phyloP scores from a whole-genome alignment of 1,140 invertebrate species.

The Bombus vancouverensis region DNA sequence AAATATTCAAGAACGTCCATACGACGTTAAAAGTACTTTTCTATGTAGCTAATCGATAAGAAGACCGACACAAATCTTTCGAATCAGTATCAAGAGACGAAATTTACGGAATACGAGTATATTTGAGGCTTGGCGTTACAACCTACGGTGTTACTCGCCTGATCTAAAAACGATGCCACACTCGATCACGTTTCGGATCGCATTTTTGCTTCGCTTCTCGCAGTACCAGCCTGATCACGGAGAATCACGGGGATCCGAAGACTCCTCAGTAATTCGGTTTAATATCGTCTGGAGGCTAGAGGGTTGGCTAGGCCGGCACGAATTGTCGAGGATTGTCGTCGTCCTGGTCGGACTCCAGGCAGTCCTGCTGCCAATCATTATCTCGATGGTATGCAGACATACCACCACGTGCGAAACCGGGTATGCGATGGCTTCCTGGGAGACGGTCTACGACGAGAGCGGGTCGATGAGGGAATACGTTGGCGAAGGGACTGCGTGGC shows the following conservation, averaged over 20 bases:
- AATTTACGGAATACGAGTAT: no score
- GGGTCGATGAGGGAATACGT: conserved; percentile 69
- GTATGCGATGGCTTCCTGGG: conserved; percentile 73
- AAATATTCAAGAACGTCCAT: no score
- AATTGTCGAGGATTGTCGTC: conserved; percentile 48
- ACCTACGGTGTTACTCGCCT: no score
- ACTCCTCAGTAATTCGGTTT: conserved; percentile 30
- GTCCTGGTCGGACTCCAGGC: conserved; percentile 54
- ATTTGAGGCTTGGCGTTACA: no score
- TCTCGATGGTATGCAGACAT: conserved; percentile 77
- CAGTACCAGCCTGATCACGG: not conserved
- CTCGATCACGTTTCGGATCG: not conserved
- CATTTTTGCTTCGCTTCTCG: no score
- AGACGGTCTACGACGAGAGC: conserved; percentile 45
- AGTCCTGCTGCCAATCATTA: conserved; percentile 75
- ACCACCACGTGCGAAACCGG: conserved; percentile 74
- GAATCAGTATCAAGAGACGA: no score
- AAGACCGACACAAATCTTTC: no score
- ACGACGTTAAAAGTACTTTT: no score
- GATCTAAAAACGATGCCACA: no score
- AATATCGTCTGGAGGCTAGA: conserved; percentile 23
- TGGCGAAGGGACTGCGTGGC: conserved; percentile 63
- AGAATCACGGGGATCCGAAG: conserved; percentile 20
- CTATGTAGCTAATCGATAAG: no score
- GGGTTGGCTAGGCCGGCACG: not conserved